Percentiles rank a stretch among this genome's conserved stretches.
Evolutionary conservation across 1,140 invertebrate species (phyloP).

Genomic region (Pachypeltis micranthus): DNA sequence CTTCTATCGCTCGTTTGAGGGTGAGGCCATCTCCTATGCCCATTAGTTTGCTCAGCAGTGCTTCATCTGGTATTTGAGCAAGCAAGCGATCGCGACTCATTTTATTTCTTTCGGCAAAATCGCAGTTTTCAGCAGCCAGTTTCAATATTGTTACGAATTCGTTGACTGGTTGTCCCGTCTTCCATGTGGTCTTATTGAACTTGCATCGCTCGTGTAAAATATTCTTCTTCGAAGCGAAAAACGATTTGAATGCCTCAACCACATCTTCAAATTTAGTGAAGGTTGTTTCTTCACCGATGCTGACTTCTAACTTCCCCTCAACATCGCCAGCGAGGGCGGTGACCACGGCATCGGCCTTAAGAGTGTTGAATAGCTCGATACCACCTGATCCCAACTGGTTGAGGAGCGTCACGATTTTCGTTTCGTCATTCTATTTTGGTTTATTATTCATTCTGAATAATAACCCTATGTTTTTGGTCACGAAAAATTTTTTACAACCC

Average conservation of each 20-base stretch:
- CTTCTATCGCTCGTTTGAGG: background rate
- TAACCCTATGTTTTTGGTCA: too few species aligned
- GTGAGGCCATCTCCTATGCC: background rate
- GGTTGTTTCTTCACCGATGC: too few species aligned
- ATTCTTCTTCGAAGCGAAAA: background rate
- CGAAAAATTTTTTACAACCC: too few species aligned
- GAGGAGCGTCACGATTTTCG: too few species aligned
- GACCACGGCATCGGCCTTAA: too few species aligned
- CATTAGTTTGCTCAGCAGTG: background rate
- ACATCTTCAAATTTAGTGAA: too few species aligned
- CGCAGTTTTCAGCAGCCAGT: background rate
- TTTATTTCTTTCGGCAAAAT: background rate
- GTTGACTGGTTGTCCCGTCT: background rate
- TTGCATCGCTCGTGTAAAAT: background rate
- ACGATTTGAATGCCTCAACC: background rate
- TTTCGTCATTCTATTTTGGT: too few species aligned
- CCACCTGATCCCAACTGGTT: too few species aligned
- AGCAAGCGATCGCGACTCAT: background rate
- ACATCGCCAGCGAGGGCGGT: too few species aligned
- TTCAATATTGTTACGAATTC: conserved; percentile 12
- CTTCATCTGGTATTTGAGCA: background rate
- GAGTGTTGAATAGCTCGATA: too few species aligned
- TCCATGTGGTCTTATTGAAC: background rate
- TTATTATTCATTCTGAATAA: too few species aligned
- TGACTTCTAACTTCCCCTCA: too few species aligned